A percentile compares a stretch with the other conserved stretches of the same genome.
Conservation (phyloP, 2,888 invertebrate species). For the Artemia sp. region DNA sequence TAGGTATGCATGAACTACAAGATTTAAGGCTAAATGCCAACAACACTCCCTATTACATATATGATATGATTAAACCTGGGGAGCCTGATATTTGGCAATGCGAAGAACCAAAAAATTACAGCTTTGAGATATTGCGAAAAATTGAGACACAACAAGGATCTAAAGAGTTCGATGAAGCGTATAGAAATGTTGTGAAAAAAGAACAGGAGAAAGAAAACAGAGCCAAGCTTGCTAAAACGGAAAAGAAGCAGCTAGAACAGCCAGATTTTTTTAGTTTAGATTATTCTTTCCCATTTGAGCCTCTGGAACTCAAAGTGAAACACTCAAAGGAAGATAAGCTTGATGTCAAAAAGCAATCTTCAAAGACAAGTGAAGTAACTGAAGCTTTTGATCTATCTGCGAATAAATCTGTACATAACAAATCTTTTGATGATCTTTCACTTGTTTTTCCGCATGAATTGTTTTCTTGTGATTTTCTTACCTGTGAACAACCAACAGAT, state of each 20-base stretch:
- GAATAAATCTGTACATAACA: neutral
- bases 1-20: conserved; percentile 22
- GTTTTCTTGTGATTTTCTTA: neutral
- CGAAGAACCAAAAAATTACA: neutral
- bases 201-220: conserved; percentile 4
- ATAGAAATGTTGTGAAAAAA: neutral
- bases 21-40: conserved; percentile 17
- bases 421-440: conserved; percentile 6
- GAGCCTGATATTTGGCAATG: conserved; percentile 6
- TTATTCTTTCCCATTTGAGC: conserved; percentile 14
- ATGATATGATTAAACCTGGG: neutral
- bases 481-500: neutral
- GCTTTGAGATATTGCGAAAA: neutral
- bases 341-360: neutral
- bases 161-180: conserved; percentile 11
- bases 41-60: neutral
- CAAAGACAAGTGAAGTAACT: neutral
- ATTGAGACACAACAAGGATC: conserved; percentile 11
- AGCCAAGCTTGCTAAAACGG: conserved; percentile 7
- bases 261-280: conserved; percentile 5
- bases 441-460: neutral
- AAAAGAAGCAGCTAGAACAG: conserved; percentile 8
- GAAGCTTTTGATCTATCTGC: neutral
- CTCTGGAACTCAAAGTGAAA: conserved; percentile 9
- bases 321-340: neutral